A percentile compares a stretch with the other conserved stretches of the same genome.
Evolutionary conservation across 2,888 invertebrate species (phyloP).

Genomic region (Standfussiana lucernea): DNA sequence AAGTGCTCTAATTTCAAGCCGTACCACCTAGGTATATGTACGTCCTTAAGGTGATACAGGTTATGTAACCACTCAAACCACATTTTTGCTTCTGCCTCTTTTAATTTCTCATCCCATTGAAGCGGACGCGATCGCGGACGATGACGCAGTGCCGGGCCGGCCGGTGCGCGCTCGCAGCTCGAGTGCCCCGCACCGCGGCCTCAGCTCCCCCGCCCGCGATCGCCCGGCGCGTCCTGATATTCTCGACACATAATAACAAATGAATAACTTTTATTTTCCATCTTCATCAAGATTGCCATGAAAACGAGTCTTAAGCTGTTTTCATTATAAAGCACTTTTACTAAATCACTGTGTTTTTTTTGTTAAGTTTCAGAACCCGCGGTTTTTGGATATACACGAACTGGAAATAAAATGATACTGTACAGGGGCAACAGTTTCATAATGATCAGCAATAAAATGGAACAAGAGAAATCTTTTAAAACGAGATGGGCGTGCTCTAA

Average conservation of each 20-base stretch:
- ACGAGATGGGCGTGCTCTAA: slow-evolving; percentile 39
- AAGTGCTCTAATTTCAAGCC: too few species aligned
- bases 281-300: neutral
- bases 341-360: neutral
- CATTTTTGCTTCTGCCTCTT: too few species aligned
- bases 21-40: too few species aligned
- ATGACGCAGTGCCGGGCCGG: too few species aligned
- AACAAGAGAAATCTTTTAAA: neutral
- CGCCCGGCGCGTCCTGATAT: too few species aligned
- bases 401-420: slow-evolving; percentile 36
- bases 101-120: too few species aligned
- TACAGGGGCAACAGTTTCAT: slow-evolving; percentile 34
- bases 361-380: slow-evolving; percentile 25
- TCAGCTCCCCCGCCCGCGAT: too few species aligned
- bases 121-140: too few species aligned
- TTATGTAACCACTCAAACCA: too few species aligned
- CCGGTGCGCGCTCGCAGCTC: too few species aligned
- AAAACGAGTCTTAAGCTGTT: neutral
- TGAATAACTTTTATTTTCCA: neutral
- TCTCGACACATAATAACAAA: neutral
- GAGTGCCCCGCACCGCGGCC: too few species aligned
- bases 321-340: neutral
- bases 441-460: slow-evolving; percentile 4
- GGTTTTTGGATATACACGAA: slow-evolving; percentile 2
- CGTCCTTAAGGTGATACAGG: too few species aligned